Evolutionary conservation across 1,140 invertebrate genomes (phyloP).

Genomic region (Melitaea cinxia): DNA sequence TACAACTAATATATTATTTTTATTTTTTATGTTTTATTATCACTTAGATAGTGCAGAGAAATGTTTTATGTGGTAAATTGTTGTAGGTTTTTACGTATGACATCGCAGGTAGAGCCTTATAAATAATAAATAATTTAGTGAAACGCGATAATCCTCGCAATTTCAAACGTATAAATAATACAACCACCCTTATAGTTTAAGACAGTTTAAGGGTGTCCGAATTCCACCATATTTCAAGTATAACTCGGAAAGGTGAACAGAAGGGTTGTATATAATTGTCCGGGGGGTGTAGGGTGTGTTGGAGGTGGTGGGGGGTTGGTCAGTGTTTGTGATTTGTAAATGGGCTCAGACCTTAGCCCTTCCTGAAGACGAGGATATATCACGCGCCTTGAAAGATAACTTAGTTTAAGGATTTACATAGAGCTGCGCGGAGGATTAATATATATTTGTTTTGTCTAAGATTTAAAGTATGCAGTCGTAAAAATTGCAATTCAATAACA

Average conservation of each 20-base stretch:
- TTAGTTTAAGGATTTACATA: slow-evolving; percentile 61
- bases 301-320: slow-evolving; percentile 56
- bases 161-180: slow-evolving; percentile 19
- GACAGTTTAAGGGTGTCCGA: slow-evolving; percentile 46
- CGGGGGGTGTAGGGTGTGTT: slow-evolving; percentile 33
- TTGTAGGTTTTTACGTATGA: no score
- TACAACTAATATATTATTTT: no score
- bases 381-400: slow-evolving; percentile 76
- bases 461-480: neutral
- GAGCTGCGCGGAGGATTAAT: slow-evolving; percentile 44
- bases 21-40: no score
- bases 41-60: no score
- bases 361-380: slow-evolving; percentile 79
- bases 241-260: slow-evolving; percentile 68
- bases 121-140: no score
- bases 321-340: slow-evolving; percentile 82
- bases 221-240: slow-evolving; percentile 73
- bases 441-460: neutral
- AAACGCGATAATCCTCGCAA: neutral
- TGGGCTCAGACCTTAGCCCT: slow-evolving; percentile 79
- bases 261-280: slow-evolving; percentile 76
- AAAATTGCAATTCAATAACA: no score
- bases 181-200: slow-evolving; percentile 24
- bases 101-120: no score
- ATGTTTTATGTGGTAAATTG: no score